phyloP scores from a whole-genome alignment of 2,888 invertebrate genomes.

The Clanis bilineata region DNA sequence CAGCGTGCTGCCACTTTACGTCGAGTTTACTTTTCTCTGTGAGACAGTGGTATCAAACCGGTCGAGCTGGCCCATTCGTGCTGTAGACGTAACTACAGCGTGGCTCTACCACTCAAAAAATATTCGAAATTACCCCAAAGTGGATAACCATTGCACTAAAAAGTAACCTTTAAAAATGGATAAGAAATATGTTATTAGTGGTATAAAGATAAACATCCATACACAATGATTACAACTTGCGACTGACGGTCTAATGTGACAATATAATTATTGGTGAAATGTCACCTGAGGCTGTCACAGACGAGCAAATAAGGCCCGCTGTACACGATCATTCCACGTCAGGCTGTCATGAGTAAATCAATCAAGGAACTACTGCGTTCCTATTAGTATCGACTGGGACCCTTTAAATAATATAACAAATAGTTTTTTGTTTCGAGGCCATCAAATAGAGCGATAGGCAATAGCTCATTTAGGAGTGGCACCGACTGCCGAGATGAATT shows the following conservation, averaged over 20 bases:
- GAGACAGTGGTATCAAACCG: too few relatives aligned
- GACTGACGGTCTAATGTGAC: constrained; percentile 53
- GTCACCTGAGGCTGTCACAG: constrained; percentile 31
- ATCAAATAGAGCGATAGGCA: too few relatives aligned
- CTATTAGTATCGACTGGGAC: background rate
- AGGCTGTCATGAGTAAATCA: constrained; percentile 4
- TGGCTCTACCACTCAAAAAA: too few relatives aligned
- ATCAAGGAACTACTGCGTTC: background rate
- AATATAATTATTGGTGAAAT: constrained; percentile 49
- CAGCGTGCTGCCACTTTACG: too few relatives aligned
- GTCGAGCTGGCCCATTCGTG: too few relatives aligned
- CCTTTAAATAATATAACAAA: background rate
- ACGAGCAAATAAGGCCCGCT: constrained; percentile 1
- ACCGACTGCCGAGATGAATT: too few relatives aligned
- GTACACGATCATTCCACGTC: constrained; percentile 3
- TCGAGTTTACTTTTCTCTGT: too few relatives aligned
- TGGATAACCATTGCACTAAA: background rate
- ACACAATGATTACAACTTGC: constrained; percentile 33
- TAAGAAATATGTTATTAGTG: background rate
- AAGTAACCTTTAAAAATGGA: background rate
- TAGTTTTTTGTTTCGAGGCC: too few relatives aligned
- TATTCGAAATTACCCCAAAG: background rate
- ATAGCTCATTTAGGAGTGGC: too few relatives aligned
- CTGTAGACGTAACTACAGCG: too few relatives aligned
- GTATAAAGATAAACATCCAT: background rate